These are phyloP conservation scores for Solenopsis fugax DNA, from an alignment of 1,140 invertebrate genomes.

Conservation along the genomic window DNA sequence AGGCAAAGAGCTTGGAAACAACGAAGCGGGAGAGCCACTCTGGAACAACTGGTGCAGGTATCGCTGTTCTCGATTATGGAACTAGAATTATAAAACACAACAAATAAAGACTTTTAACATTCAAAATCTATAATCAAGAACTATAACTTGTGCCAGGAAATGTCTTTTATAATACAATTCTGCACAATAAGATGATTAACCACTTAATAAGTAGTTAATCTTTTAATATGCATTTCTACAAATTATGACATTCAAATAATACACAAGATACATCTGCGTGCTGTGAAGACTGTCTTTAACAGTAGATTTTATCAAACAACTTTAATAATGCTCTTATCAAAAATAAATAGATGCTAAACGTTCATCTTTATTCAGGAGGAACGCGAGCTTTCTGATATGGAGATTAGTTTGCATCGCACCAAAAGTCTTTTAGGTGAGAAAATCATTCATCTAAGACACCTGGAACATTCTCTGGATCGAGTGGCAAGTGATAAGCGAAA, in stretches of 20 bases:
- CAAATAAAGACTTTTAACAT: too few species aligned
- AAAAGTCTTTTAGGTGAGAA: conserved; percentile 92
- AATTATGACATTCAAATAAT: background rate
- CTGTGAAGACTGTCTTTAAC: background rate
- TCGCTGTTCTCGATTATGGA: background rate
- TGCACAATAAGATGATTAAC: too few species aligned
- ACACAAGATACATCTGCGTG: background rate
- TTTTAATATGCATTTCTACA: background rate
- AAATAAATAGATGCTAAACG: background rate
- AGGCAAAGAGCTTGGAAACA: conserved; percentile 89
- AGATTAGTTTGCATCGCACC: conserved; percentile 92
- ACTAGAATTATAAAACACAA: background rate
- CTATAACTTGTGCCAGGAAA: too few species aligned
- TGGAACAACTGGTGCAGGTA: conserved; percentile 89
- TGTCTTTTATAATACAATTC: background rate
- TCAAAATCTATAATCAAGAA: too few species aligned
- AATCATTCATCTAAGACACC: conserved; percentile 91
- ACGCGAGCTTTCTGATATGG: conserved; percentile 92
- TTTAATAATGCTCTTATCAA: background rate
- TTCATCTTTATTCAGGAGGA: conserved; percentile 88
- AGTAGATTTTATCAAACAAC: background rate
- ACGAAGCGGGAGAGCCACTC: conserved; percentile 87
- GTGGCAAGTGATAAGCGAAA: conserved; percentile 85
- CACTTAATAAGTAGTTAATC: background rate
- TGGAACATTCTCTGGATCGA: conserved; percentile 91